Base-by-base conservation (phyloP, 2,113 vertebrate genomes). In the Cygnus buccinator region DNA sequence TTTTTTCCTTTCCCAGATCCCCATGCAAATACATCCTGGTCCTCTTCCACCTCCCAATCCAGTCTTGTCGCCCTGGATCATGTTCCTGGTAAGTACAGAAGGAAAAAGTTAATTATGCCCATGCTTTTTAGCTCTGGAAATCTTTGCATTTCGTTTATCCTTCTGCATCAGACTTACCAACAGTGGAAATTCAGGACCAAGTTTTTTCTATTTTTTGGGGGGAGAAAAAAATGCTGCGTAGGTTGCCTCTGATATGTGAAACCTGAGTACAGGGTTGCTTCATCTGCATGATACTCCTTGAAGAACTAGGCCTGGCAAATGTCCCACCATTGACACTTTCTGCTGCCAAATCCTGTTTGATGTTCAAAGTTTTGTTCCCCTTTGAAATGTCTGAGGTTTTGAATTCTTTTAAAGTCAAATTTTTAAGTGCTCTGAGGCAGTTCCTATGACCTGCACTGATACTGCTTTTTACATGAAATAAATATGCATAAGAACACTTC, bases 21-120 rank as follows among this genome's bases (percentile, higher is more conserved):
- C 90, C 96, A 97, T 89, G 96, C 96, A 96, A 97, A 97, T 83
- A 92, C 96, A 94, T 97, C 96, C 87, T 96, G 96, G 96, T 97
- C 96, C 95, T 96, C 96, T 94, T 97, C 96, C 94, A 97, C 96
- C 77, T 97, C 96, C 70, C 96, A 97, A 52, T 97, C 96, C 96
- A 97, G 96, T 92, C 96, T 97, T 95, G 96, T 97, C n/a, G 95
- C 95, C 94, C 91, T 97, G 96, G 96, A 97, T 96, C 96, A 94
- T 92, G 96, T 85, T 95, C 96, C 96, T 89, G 96, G 96, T 97
- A 96, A 97, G 96, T 97, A 96, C 62, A 91, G 92, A 82, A 90
- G 91, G 77, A 94, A 94, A 35, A 89, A 75, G 66, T 91, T 96
- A 44, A 87, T 89, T 87, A 46, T 39, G 77, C 84, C 92, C 77